Evolutionary conservation across 2,888 invertebrate genomes (phyloP).

Genomic region (Drosophila siamana): DNA sequence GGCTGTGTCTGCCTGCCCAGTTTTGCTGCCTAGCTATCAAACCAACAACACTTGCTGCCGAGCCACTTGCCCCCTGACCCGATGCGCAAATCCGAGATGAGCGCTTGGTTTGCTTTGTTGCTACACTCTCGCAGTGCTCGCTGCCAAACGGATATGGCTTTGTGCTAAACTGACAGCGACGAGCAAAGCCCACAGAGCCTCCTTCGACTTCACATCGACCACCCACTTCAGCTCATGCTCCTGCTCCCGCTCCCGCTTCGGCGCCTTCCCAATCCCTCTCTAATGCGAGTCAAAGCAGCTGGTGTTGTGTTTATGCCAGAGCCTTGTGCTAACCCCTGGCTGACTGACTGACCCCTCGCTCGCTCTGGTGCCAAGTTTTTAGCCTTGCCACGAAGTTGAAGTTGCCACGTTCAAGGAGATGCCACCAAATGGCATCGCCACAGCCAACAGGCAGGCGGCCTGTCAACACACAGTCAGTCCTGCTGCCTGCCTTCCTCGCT

Average conservation of each 20-base stretch:
- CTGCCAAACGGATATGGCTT: conserved; percentile 65
- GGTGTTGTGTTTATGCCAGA: conserved; percentile 35
- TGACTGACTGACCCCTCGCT: conserved; percentile 14
- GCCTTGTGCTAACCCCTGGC: conserved; percentile 39
- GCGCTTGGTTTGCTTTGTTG: conserved; percentile 61
- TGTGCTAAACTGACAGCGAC: conserved; percentile 73
- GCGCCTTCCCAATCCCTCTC: conserved; percentile 5
- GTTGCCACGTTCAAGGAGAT: conserved; percentile 19
- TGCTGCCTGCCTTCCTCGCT: neutral
- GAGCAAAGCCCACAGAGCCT: conserved; percentile 21
- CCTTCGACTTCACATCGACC: too few species aligned
- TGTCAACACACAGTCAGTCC: conserved; percentile 25
- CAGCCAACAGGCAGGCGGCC: conserved; percentile 29
- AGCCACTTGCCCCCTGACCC: conserved; percentile 72
- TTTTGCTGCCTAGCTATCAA: neutral
- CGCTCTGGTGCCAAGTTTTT: conserved; percentile 32
- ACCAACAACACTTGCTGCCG: conserved; percentile 31
- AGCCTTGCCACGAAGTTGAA: neutral
- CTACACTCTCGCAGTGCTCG: conserved; percentile 42
- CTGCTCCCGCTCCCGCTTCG: neutral
- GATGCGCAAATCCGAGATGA: conserved; percentile 75
- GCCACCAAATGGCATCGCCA: conserved; percentile 27
- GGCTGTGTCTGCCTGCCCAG: too few species aligned
- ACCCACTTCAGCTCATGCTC: too few species aligned
- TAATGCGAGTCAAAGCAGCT: conserved; percentile 41